Percentiles rank a stretch among this genome's conserved stretches.
Evolutionary conservation across 2,888 invertebrate species (phyloP).

Genomic region (Drymonia ruficornis): DNA sequence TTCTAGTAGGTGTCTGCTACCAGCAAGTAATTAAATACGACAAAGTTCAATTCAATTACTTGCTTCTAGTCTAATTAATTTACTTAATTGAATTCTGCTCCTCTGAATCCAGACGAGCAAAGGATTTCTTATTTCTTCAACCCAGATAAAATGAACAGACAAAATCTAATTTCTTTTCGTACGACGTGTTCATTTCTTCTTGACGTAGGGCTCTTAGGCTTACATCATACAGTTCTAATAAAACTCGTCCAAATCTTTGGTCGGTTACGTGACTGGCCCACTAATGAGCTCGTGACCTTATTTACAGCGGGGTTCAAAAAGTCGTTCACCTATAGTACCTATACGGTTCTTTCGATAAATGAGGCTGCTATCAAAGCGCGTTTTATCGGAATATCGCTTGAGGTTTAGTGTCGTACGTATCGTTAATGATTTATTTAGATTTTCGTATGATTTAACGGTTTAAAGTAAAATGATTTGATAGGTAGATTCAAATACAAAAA

Average conservation of each 20-base stretch:
- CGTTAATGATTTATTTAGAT: background rate
- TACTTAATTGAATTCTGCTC: background rate
- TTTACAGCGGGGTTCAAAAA: slow-evolving; percentile 28
- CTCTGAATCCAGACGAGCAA: background rate
- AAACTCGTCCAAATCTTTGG: slow-evolving; percentile 42
- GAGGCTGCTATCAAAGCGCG: background rate
- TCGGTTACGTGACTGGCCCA: slow-evolving; percentile 41
- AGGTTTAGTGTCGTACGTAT: background rate
- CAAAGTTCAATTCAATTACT: background rate
- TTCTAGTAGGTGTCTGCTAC: too few species aligned
- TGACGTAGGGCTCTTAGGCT: background rate
- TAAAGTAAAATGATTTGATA: too few species aligned
- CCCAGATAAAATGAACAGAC: background rate
- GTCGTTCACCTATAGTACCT: slow-evolving; percentile 33
- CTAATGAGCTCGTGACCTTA: slow-evolving; percentile 39
- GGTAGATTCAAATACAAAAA: too few species aligned
- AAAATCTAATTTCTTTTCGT: background rate
- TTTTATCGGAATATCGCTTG: background rate
- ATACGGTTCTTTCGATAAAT: slow-evolving; percentile 5
- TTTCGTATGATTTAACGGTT: background rate
- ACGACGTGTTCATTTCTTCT: background rate
- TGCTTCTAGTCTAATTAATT: too few species aligned
- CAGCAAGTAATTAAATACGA: too few species aligned
- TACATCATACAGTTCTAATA: slow-evolving; percentile 26
- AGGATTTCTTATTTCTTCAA: background rate